Conservation (phyloP, 1,140 invertebrate genomes). For the Platorchestia sp. region DNA sequence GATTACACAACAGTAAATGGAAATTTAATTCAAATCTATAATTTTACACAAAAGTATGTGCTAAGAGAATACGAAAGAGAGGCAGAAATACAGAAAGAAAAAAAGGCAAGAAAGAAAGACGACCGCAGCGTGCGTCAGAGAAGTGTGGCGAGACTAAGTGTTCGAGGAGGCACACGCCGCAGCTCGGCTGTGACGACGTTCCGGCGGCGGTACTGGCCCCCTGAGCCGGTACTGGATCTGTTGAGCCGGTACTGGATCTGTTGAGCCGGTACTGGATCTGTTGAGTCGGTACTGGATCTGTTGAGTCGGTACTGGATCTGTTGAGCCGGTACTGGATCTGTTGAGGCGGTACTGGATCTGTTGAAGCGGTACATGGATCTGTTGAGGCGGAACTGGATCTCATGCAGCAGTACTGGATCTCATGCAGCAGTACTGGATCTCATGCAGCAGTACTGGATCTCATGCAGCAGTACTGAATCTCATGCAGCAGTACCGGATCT, state of each 20-base stretch:
- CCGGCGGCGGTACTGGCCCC: not conserved
- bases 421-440: too few relatives aligned
- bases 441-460: not conserved
- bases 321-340: not conserved
- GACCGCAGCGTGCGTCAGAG: not conserved
- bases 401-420: not conserved
- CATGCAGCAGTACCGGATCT: not conserved
- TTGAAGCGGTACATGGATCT: too few relatives aligned
- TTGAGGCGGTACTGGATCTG: too few relatives aligned
- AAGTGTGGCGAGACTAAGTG: not conserved
- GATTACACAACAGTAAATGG: not conserved
- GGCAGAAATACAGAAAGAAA: too few relatives aligned
- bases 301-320: too few relatives aligned
- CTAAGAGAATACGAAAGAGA: not conserved
- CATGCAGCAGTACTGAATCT: too few relatives aligned
- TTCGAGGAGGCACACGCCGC: not conserved
- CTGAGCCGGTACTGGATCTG: not conserved
- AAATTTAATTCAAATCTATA: not conserved
- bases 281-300: too few relatives aligned
- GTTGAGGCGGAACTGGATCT: not conserved
- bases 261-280: not conserved
- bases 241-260: not conserved
- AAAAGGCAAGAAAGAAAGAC: too few relatives aligned
- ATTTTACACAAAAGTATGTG: not conserved
- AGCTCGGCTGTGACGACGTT: not conserved